Percentiles rank a stretch among this genome's conserved stretches.
phyloP scores from a whole-genome alignment of 2,888 invertebrate species.

The Ectemnius lituratus region DNA sequence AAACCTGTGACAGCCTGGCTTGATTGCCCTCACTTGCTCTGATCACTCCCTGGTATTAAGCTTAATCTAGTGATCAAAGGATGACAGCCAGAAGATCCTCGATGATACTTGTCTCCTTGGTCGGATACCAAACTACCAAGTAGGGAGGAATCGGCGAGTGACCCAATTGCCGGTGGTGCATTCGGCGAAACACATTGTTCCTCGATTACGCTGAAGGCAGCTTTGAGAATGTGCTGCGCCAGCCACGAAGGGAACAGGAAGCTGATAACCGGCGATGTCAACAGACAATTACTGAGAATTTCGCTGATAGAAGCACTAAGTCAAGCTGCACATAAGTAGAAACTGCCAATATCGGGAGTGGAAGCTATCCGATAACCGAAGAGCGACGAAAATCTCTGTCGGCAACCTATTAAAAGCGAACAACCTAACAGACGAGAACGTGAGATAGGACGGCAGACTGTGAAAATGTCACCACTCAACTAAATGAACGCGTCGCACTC shows the following conservation, averaged over 20 bases:
- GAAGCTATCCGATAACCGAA: constrained; percentile 1
- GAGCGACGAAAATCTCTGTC: constrained; percentile 1
- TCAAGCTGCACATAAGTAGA: background rate
- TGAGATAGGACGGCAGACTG: too few relatives aligned
- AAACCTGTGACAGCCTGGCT: background rate
- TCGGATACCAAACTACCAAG: too few relatives aligned
- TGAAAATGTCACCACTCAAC: too few relatives aligned
- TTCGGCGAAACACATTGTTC: background rate
- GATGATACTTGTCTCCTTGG: too few relatives aligned
- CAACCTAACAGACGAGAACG: too few relatives aligned
- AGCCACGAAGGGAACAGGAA: background rate
- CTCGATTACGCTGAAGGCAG: background rate
- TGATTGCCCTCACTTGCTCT: background rate
- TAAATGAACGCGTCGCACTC: background rate
- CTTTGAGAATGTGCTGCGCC: background rate
- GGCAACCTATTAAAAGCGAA: background rate
- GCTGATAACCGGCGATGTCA: constrained; percentile 1
- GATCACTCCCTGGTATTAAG: background rate
- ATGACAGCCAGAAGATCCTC: background rate
- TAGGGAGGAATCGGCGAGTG: background rate
- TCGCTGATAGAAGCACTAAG: background rate
- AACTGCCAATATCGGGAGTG: constrained; percentile 1
- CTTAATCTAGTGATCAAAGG: background rate
- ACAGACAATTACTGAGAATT: constrained; percentile 15
- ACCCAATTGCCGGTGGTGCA: background rate